Conservation (phyloP, 2,113 vertebrate species). For the Gyps fulvus region DNA sequence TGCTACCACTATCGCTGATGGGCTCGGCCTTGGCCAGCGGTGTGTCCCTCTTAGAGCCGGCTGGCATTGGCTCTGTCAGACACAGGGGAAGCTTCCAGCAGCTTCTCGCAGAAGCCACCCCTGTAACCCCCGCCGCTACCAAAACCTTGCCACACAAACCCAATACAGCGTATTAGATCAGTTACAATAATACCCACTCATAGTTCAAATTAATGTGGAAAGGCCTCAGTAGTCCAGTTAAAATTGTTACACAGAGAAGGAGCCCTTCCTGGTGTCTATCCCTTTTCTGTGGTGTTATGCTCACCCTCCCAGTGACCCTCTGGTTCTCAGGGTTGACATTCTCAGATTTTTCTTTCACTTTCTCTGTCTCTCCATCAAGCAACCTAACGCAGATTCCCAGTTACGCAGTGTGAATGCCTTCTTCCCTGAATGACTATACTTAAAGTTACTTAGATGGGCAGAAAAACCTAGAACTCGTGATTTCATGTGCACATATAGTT, state of each 20-base stretch:
- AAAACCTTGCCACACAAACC: no score
- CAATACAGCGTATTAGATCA: neutral
- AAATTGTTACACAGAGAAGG: neutral
- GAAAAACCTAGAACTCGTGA: neutral
- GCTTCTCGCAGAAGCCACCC: no score
- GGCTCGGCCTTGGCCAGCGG: no score
- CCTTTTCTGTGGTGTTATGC: neutral
- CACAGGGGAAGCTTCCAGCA: no score
- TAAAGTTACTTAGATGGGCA: neutral
- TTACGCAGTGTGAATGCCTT: neutral
- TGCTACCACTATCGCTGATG: no score
- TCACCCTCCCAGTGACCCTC: neutral
- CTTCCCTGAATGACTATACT: neutral
- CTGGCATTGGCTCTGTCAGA: no score
- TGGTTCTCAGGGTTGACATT: neutral
- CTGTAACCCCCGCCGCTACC: no score
- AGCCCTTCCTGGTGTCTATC: neutral
- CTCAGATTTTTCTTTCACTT: neutral
- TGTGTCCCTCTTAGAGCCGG: no score
- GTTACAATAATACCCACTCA: neutral
- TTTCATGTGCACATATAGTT: neutral
- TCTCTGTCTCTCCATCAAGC: neutral
- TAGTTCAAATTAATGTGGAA: neutral
- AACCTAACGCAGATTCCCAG: neutral
- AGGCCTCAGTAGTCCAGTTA: neutral